Evolutionary conservation across 2,888 invertebrate genomes (phyloP).

Genomic region (Slavum lentiscoides): DNA sequence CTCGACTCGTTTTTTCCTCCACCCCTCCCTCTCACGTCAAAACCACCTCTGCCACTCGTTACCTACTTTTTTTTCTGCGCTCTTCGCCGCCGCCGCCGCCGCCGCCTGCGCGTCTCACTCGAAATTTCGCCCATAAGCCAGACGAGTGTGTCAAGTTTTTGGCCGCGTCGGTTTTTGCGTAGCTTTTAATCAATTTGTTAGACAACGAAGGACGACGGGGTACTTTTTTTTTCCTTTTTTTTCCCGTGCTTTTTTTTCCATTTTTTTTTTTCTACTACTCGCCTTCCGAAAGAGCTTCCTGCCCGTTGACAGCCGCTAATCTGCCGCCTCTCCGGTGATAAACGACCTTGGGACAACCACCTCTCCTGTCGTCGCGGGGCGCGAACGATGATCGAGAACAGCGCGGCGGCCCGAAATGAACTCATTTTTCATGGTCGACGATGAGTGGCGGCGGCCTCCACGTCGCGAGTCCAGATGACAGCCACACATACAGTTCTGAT

Average conservation of each 20-base stretch:
- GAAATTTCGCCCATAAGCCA: constrained; percentile 37
- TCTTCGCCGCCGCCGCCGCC: too few relatives aligned
- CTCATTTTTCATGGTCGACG: constrained; percentile 49
- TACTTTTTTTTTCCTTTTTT: neutral
- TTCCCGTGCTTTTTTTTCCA: too few relatives aligned
- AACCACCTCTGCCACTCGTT: constrained; percentile 38
- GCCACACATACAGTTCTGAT: constrained; percentile 15
- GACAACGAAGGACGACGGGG: constrained; percentile 21
- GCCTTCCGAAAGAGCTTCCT: constrained; percentile 44
- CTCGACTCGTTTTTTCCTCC: constrained; percentile 13
- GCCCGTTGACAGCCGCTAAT: constrained; percentile 47
- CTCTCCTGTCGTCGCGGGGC: neutral
- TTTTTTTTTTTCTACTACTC: constrained; percentile 6
- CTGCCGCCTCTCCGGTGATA: constrained; percentile 51
- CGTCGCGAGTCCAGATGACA: constrained; percentile 28
- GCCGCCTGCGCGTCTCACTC: neutral
- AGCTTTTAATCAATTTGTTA: constrained; percentile 54
- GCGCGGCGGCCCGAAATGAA: constrained; percentile 32
- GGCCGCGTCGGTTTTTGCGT: constrained; percentile 40
- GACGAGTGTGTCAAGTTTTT: constrained; percentile 41
- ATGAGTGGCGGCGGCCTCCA: constrained; percentile 8
- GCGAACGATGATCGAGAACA: constrained; percentile 51
- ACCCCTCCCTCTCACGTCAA: neutral
- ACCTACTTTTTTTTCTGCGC: constrained; percentile 18
- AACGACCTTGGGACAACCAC: constrained; percentile 25